Evolutionary conservation across 2,113 vertebrate species (phyloP).

Genomic region (Takifugu bimaculatus): DNA sequence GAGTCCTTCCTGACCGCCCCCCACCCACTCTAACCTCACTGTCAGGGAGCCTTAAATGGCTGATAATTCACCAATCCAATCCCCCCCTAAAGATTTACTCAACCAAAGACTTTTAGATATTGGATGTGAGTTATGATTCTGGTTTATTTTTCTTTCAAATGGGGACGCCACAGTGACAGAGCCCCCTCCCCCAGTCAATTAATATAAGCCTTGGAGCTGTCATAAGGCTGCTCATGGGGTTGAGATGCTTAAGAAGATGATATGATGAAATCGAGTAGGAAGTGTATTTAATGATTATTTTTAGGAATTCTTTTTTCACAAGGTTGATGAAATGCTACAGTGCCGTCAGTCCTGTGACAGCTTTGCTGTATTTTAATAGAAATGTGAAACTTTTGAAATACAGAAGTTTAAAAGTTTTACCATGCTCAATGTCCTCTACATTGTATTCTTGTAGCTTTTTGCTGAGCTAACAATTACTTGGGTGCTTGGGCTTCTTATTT

Average conservation of each 20-base stretch:
- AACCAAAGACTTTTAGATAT: constrained; percentile 32
- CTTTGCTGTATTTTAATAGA: constrained; percentile 17
- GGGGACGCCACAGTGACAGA: constrained; percentile 33
- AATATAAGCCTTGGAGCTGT: constrained; percentile 47
- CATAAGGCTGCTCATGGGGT: constrained; percentile 12
- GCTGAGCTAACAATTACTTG: too few species aligned
- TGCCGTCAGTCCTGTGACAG: constrained; percentile 7
- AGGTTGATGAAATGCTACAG: too few species aligned
- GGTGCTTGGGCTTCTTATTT: too few species aligned
- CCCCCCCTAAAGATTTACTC: constrained; percentile 46
- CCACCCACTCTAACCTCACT: constrained; percentile 39
- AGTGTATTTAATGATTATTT: constrained; percentile 48
- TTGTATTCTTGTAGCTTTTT: too few species aligned
- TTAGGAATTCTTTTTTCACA: constrained; percentile 30
- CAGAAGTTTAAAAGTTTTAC: constrained; percentile 8
- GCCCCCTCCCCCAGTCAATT: constrained; percentile 47
- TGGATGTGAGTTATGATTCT: constrained; percentile 37
- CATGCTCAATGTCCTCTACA: neutral
- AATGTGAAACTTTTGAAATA: constrained; percentile 3
- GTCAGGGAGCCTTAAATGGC: constrained; percentile 56
- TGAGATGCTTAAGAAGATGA: constrained; percentile 45
- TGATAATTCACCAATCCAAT: constrained; percentile 50
- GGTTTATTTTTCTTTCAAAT: constrained; percentile 51
- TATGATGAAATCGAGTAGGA: constrained; percentile 48
- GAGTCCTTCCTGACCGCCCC: constrained; percentile 48